Evolutionary conservation across 2,797 vertebrate genomes (phyloP), one percentile per base, ranked within the genome.

Genomic region (Pangasius sanitwongsei): DNA sequence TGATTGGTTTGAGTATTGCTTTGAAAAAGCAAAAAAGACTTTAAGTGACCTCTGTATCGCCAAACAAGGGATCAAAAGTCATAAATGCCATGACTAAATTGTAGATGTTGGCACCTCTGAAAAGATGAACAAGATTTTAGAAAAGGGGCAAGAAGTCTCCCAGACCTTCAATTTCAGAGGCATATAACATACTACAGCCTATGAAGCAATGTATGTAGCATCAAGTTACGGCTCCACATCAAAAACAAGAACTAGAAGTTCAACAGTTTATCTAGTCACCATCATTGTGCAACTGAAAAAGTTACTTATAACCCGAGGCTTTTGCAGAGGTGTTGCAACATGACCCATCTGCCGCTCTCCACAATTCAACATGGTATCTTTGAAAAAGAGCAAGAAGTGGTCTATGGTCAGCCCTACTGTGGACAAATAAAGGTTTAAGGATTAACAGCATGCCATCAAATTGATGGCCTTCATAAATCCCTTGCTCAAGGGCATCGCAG

Each of bases 391-490:
- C 11, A 28, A 75, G 12, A 83, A n/a, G 44, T 74, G n/a, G 13
- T 77, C 25, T 65, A 44, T n/a, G 59, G 81, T 41, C 70, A 61
- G 88, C 34, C 18, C 13, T 15, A 48, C 34, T 23, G 63, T 69
- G 25, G 55, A 83, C 53, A 75, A 86, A 87, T 83, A 65, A 70
- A 86, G 72, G 59, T 81, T 84, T 87, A 74, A 41, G 13, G 34
- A 88, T 82, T 83, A 89, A 90, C 75, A 77, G 86, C 78, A 23
- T 69, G 57, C 48, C 34, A 70, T 87, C 48, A 63, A 55, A 84
- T 16, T 41, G 55, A 91, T 67, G 69, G 34, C 16, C 55, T 87
- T 89, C 87, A 86, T 88, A 90, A 87, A 90, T 77, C 86, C 20
- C 41, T 85, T 85, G 87, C 81, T 89, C 74, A 89, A 89, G 85